A percentile compares a stretch with the other conserved stretches of the same genome.
phyloP scores from a whole-genome alignment of 2,888 invertebrate genomes.

The Nephrotoma flavescens region DNA sequence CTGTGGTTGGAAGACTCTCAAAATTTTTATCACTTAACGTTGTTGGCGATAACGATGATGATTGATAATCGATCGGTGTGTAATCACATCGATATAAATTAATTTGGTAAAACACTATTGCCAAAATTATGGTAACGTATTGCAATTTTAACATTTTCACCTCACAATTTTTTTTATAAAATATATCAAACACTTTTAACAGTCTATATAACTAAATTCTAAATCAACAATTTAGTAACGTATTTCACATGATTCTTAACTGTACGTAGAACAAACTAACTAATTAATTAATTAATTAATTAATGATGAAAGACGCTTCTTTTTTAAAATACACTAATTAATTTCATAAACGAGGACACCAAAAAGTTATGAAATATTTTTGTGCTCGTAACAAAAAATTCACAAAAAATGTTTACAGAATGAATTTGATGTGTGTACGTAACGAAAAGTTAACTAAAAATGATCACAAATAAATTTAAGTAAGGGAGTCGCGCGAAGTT shows the following conservation, averaged over 20 bases:
- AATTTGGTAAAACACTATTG: not conserved
- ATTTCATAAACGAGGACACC: not conserved
- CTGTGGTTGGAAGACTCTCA: constrained; percentile 55
- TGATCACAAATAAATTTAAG: not conserved
- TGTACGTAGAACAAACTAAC: not conserved
- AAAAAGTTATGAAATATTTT: not conserved
- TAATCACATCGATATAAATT: not conserved
- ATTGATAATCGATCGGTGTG: not conserved
- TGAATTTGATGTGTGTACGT: not conserved
- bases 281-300: not conserved
- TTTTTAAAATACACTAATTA: not conserved
- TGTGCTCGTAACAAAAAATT: not conserved
- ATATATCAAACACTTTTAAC: not conserved
- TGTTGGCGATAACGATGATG: not conserved
- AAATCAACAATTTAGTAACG: not conserved
- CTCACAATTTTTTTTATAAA: not conserved
- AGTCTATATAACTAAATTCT: not conserved
- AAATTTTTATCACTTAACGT: constrained; percentile 34
- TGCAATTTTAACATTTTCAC: not conserved
- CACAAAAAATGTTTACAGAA: not conserved
- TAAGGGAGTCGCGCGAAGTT: not conserved
- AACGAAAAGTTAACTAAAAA: not conserved
- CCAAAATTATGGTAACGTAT: not conserved
- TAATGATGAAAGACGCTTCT: not conserved
- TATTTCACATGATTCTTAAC: not conserved